These are phyloP conservation scores for Neopelma chrysocephalum DNA, from an alignment of 2,797 vertebrate genomes.

Conservation along the genomic window DNA sequence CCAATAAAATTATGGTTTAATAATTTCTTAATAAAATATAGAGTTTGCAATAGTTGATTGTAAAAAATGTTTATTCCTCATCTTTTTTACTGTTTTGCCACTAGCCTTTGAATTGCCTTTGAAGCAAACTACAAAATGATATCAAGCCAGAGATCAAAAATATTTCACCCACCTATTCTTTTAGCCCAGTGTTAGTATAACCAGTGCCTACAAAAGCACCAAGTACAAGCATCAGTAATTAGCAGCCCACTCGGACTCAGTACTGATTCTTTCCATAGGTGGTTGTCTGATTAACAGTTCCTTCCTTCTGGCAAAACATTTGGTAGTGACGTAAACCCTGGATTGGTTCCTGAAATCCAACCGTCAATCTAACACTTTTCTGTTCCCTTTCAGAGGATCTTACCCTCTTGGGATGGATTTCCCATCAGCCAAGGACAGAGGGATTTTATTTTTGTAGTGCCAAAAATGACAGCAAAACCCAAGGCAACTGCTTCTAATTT, in stretches of 20 bases:
- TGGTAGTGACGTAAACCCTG: slow-evolving; percentile 7
- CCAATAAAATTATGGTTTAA: not conserved
- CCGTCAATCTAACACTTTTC: not conserved
- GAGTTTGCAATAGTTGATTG: not conserved
- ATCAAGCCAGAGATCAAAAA: not conserved
- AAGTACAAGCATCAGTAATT: not conserved
- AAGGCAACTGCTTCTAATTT: not conserved
- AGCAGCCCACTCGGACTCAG: not conserved
- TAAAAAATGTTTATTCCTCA: not conserved
- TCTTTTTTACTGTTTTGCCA: not conserved
- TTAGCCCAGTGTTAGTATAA: not conserved
- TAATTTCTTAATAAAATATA: not conserved
- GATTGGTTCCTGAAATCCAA: slow-evolving; percentile 8
- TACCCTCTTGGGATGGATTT: not conserved
- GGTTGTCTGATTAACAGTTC: not conserved
- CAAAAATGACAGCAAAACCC: not conserved
- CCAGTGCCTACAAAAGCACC: not conserved
- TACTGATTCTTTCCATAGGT: not conserved
- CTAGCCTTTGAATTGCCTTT: not conserved
- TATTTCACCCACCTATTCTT: not conserved
- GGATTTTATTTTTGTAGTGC: not conserved
- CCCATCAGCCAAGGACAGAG: not conserved
- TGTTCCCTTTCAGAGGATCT: slow-evolving; percentile 23
- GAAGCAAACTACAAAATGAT: not conserved
- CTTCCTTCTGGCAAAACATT: not conserved